Base-by-base conservation (phyloP, 2,888 invertebrate genomes). In the Prosopocoilus inquinatus region DNA sequence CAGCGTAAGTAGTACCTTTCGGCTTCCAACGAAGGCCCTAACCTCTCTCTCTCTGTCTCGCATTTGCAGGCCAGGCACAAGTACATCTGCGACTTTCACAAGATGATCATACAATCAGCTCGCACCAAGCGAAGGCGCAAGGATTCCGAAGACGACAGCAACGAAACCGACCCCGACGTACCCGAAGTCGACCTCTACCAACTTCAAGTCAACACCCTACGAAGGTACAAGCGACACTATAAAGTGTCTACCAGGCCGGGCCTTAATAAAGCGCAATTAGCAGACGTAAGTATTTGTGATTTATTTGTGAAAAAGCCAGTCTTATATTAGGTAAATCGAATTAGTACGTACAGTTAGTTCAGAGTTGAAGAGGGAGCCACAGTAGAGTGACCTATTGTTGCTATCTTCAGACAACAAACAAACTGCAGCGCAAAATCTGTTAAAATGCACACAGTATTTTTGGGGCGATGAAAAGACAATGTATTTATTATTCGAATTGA, bases 31-130 rank as follows among this genome's bases (percentile, higher is more conserved):
- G 8, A 16, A 12, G 3, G 32, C 12, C 11, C 28, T 28, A 2
- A 46, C 3, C 20, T 7, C 20, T 7, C 38, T 12, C 12, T 38
- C 38, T 2, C 38, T 35, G n/a, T n/a, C n/a, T n/a, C 13, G n/a
- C 12, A 11, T 57, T 76, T 75, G 45, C 77, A 94, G 94, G 94
- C 93, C 36, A 86, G 91, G 67, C 96, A 97, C 75, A 94, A 91
- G 67, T 96, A 97, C 75, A 97, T 97, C 70, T 97, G 97, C 79
- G 97, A 97, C 75, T 89, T 89, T 72, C 97, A 97, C 78, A 97
- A 97, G 79, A 89, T 89, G 74, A 90, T 96, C 72, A 97, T 97
- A 67, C 96, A 96, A 75, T 92, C 91, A 76, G 94, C 95, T n/a
- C 84, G 96, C 65, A 91, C 91, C 11, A 95, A 95, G 75, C 88